These are phyloP conservation scores for Shinisaurus crocodilurus DNA, from an alignment of 2,113 vertebrate species.

Conservation along the genomic window DNA sequence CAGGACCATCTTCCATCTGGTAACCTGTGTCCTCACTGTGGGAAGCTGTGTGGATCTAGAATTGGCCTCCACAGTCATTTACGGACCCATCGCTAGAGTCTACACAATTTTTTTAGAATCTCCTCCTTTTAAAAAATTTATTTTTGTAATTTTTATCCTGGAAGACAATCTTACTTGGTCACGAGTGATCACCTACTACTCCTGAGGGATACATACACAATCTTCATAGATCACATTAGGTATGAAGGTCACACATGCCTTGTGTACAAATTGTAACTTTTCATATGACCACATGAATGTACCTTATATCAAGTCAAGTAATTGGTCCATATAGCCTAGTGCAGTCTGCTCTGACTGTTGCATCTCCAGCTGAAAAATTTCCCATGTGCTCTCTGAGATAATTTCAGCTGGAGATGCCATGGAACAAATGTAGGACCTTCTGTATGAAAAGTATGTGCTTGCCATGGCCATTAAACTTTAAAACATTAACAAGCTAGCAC, in stretches of 20 bases:
- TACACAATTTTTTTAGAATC: too few relatives aligned
- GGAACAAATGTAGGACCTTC: not conserved
- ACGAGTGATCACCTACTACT: too few relatives aligned
- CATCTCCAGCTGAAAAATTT: not conserved
- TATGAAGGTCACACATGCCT: not conserved
- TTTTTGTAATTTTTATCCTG: too few relatives aligned
- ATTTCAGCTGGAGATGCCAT: not conserved
- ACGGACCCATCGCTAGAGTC: too few relatives aligned
- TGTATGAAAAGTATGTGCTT: not conserved
- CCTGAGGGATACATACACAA: not conserved
- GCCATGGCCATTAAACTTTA: not conserved
- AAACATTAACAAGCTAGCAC: not conserved
- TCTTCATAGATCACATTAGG: not conserved
- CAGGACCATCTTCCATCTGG: too few relatives aligned
- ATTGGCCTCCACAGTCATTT: too few relatives aligned
- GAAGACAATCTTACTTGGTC: too few relatives aligned
- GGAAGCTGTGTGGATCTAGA: too few relatives aligned
- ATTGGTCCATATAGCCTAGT: not conserved
- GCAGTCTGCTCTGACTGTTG: not conserved
- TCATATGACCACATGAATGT: not conserved
- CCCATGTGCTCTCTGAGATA: not conserved
- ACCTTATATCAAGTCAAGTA: not conserved
- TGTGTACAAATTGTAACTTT: not conserved
- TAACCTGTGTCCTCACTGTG: too few relatives aligned
- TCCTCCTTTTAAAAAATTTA: too few relatives aligned